Percentiles rank a stretch among this genome's conserved stretches.
Conservation (phyloP, 92 coral and sea anemone species). For the Paragorgia papillata region DNA sequence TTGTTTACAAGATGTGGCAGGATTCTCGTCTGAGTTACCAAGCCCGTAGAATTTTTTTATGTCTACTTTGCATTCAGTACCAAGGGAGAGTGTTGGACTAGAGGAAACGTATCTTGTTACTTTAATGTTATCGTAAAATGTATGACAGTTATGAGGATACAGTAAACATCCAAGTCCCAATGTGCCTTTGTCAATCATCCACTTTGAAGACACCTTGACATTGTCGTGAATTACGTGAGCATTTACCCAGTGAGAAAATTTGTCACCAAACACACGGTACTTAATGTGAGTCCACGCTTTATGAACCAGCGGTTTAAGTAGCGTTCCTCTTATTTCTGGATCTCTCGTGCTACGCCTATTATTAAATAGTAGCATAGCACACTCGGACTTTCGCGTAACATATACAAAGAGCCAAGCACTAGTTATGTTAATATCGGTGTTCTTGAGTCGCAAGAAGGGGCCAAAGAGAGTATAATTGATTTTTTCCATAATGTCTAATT, state of each 20-base stretch:
- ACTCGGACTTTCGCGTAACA: slow-evolving; percentile 40
- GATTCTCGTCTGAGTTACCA: slow-evolving; percentile 37
- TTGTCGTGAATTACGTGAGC: slow-evolving; percentile 59
- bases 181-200: slow-evolving; percentile 71
- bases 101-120: slow-evolving; percentile 55
- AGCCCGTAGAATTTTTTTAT: background rate
- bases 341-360: slow-evolving; percentile 60
- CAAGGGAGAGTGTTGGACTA: slow-evolving; percentile 59
- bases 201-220: slow-evolving; percentile 55
- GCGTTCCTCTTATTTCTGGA: slow-evolving; percentile 48
- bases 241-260: slow-evolving; percentile 72
- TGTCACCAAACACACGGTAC: slow-evolving; percentile 64
- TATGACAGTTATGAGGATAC: slow-evolving; percentile 61
- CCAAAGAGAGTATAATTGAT: slow-evolving; percentile 57
- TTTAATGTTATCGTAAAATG: slow-evolving; percentile 72
- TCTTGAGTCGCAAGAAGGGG: slow-evolving; percentile 60
- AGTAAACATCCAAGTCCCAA: slow-evolving; percentile 70
- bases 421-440: slow-evolving; percentile 47
- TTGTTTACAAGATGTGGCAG: slow-evolving; percentile 82
- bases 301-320: slow-evolving; percentile 48
- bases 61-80: slow-evolving; percentile 53
- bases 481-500: slow-evolving; percentile 73
- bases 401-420: slow-evolving; percentile 91
- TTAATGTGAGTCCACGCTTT: slow-evolving; percentile 68
- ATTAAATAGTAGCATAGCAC: slow-evolving; percentile 73